Conservation (phyloP, 2,113 vertebrate genomes). For the Sula dactylatra region DNA sequence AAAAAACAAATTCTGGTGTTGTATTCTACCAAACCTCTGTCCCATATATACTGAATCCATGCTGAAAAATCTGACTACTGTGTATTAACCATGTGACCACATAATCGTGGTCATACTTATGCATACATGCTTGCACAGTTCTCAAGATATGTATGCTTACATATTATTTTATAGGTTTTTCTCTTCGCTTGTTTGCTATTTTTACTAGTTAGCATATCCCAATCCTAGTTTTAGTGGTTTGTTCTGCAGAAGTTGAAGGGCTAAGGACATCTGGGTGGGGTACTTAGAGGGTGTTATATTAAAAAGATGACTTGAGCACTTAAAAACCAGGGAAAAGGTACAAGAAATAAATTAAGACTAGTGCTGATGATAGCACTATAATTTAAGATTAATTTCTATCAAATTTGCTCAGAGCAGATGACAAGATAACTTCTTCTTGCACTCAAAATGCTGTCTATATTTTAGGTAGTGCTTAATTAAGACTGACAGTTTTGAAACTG, state of each 20-base stretch:
- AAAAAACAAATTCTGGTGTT: neutral
- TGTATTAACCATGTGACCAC: neutral
- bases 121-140: neutral
- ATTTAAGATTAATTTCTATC: too few species aligned
- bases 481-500: conserved; percentile 19
- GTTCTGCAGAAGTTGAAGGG: neutral
- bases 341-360: neutral
- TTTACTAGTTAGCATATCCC: neutral
- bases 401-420: conserved; percentile 3
- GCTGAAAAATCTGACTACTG: neutral
- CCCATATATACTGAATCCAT: neutral
- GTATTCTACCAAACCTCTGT: neutral
- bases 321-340: neutral
- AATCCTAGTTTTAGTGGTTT: neutral
- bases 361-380: neutral
- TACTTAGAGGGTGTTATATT: neutral
- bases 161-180: neutral
- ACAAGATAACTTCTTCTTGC: conserved; percentile 27
- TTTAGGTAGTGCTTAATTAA: conserved; percentile 51
- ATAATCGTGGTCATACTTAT: fast-evolving
- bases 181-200: neutral
- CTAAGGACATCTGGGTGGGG: neutral
- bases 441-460: conserved; percentile 36
- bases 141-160: neutral
- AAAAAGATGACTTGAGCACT: neutral